Conservation (phyloP, 2,113 vertebrate genomes). For the Coptodon bakossiorum region DNA sequence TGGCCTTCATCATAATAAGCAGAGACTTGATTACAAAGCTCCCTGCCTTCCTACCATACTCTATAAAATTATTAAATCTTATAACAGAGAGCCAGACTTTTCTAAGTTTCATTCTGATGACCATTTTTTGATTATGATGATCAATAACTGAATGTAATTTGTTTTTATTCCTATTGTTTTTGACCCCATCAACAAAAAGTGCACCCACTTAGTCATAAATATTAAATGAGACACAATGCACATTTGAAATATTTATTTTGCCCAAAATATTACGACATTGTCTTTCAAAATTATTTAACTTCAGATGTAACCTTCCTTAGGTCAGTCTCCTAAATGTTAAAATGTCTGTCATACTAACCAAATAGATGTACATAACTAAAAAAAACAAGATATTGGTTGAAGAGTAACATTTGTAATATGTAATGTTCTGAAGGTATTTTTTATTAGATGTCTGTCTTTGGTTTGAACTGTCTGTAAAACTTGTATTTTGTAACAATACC, state of each 20-base stretch:
- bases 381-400: background rate
- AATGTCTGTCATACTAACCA: background rate
- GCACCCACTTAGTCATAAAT: background rate
- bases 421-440: background rate
- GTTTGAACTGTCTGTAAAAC: background rate
- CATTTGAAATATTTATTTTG: conserved; percentile 14
- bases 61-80: background rate
- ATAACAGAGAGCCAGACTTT: background rate
- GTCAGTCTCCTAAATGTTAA: background rate
- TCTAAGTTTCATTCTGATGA: background rate
- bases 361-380: background rate
- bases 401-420: background rate
- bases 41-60: background rate
- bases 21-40: background rate
- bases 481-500: background rate
- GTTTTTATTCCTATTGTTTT: background rate
- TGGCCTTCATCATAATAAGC: background rate
- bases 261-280: background rate
- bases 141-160: background rate
- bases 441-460: conserved; percentile 28
- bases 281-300: background rate
- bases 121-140: background rate
- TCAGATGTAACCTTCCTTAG: background rate
- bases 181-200: background rate
- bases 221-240: background rate